A percentile compares a stretch with the other conserved stretches of the same genome.
These are phyloP conservation scores for Rhopalosiphum maidis DNA, from an alignment of 1,140 invertebrate species.

Conservation along the genomic window DNA sequence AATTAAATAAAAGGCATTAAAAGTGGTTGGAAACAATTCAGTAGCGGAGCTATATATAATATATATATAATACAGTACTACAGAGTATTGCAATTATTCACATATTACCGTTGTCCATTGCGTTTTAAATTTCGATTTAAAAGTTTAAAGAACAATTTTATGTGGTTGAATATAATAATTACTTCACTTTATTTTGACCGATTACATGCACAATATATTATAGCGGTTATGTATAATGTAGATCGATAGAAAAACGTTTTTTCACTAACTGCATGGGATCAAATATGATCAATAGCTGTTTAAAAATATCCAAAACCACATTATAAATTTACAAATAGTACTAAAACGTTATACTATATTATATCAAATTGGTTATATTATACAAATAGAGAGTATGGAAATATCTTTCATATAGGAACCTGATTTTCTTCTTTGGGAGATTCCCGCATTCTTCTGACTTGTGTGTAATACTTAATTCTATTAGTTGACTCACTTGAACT, in stretches of 20 bases:
- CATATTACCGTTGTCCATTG: neutral
- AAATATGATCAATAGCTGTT: neutral
- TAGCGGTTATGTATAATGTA: neutral
- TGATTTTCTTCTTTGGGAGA: slow-evolving; percentile 32
- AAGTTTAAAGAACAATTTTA: neutral
- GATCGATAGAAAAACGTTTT: slow-evolving; percentile 2
- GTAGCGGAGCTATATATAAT: neutral
- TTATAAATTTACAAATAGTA: neutral
- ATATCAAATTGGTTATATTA: neutral
- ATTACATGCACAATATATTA: neutral
- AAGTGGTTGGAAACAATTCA: neutral
- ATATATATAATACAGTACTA: neutral
- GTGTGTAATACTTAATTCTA: neutral
- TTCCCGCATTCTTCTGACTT: slow-evolving; percentile 6
- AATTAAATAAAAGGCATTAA: slow-evolving; percentile 9
- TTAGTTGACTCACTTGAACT: no score
- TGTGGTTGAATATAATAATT: slow-evolving; percentile 31
- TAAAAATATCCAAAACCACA: neutral
- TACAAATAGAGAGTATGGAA: slow-evolving; percentile 5
- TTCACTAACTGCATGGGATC: neutral
- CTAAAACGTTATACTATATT: neutral
- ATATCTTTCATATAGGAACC: slow-evolving; percentile 28
- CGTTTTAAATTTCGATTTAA: neutral
- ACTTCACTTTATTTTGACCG: neutral
- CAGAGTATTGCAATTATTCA: neutral